Evolutionary conservation across 2,113 vertebrate species (phyloP).

Genomic region (Hydropotes inermis): DNA sequence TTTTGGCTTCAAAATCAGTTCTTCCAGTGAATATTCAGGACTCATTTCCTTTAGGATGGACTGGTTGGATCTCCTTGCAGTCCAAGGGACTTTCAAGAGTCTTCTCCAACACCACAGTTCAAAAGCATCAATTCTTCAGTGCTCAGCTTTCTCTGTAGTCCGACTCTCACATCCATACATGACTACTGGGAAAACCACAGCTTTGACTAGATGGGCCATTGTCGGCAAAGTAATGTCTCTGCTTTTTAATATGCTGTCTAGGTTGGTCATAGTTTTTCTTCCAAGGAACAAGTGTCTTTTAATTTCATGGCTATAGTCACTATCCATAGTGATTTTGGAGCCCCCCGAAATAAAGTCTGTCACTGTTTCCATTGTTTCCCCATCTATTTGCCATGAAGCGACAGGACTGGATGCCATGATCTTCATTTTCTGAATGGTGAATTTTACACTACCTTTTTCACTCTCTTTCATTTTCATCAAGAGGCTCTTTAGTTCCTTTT

Average conservation of each 20-base stretch:
- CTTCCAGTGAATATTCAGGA: not conserved
- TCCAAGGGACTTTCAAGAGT: not conserved
- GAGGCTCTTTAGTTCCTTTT: not conserved
- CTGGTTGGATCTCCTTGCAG: not conserved
- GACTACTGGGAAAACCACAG: not conserved
- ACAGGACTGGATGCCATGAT: not conserved
- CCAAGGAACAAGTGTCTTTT: not conserved
- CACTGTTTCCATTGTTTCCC: not conserved
- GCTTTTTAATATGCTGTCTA: not conserved
- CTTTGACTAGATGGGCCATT: fast-evolving
- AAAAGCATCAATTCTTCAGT: not conserved
- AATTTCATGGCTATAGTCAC: not conserved
- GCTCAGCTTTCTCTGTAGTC: not conserved
- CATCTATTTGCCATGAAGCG: not conserved
- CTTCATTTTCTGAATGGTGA: not conserved
- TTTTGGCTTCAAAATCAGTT: not conserved
- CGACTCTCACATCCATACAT: not conserved
- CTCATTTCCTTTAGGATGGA: not conserved
- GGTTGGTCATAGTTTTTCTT: not conserved
- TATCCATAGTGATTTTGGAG: not conserved
- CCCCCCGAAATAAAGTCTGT: not conserved
- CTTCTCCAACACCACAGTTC: not conserved
- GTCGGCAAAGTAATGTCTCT: not conserved
- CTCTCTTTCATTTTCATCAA: not conserved
- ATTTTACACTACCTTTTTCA: not conserved